Conservation (phyloP, 1,140 invertebrate species). For the Tetragonula clypearis region DNA sequence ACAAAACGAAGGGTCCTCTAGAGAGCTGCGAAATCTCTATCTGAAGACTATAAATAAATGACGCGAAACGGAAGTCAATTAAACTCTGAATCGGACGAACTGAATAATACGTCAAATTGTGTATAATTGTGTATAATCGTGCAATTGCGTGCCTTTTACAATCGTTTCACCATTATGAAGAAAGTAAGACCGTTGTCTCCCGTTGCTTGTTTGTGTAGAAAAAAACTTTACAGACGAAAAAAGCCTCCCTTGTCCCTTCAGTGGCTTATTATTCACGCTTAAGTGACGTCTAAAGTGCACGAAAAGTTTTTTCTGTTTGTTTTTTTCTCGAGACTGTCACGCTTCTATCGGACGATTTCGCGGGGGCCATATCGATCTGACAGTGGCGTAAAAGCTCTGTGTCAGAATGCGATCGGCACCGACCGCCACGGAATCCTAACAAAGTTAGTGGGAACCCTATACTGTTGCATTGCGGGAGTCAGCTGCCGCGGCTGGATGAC, state of each 20-base stretch:
- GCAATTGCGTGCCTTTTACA: no score
- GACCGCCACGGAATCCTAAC: slow-evolving; percentile 52
- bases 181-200: neutral
- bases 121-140: neutral
- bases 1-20: no score
- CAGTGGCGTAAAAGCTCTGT: slow-evolving; percentile 59
- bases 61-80: no score
- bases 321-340: slow-evolving; percentile 14
- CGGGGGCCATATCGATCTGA: slow-evolving; percentile 53
- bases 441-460: slow-evolving; percentile 53
- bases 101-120: no score
- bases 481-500: slow-evolving; percentile 60
- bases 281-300: slow-evolving; percentile 35
- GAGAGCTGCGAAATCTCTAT: no score
- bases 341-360: slow-evolving; percentile 43
- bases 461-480: slow-evolving; percentile 35
- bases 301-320: no score
- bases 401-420: slow-evolving; percentile 58
- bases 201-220: no score
- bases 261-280: neutral
- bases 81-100: no score
- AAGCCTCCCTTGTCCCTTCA: neutral
- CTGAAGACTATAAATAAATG: no score
- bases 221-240: neutral
- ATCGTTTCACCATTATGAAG: neutral